These are phyloP conservation scores for Leucophora obtusa DNA, from an alignment of 2,888 invertebrate species.

Conservation along the genomic window DNA sequence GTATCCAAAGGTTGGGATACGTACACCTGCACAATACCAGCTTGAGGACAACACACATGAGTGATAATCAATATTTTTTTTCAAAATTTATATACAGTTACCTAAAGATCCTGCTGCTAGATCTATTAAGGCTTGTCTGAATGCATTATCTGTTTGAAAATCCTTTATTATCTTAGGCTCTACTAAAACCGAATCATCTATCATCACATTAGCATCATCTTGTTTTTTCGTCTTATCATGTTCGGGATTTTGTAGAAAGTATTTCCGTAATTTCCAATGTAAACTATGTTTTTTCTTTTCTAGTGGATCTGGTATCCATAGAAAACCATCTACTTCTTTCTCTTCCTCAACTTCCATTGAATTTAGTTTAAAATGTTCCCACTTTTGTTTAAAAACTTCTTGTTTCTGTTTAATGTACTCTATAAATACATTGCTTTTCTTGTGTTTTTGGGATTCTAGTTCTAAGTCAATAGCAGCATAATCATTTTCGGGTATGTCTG, in stretches of 20 bases:
- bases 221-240: background rate
- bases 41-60: conserved; percentile 82
- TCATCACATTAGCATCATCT: background rate
- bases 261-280: conserved; percentile 17
- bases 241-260: conserved; percentile 23
- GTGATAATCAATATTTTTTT: background rate
- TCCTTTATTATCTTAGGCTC: background rate
- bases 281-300: background rate
- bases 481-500: background rate
- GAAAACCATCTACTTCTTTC: conserved; percentile 28
- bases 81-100: background rate
- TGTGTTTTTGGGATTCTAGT: background rate
- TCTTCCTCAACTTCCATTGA: background rate
- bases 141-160: conserved; percentile 58
- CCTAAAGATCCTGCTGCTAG: conserved; percentile 44
- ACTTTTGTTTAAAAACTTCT: background rate
- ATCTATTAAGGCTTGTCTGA: conserved; percentile 66
- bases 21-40: conserved; percentile 90
- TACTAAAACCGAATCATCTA: background rate
- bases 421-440: conserved; percentile 25
- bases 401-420: background rate
- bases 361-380: background rate
- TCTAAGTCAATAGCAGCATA: background rate
- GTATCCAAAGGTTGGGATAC: conserved; percentile 99
- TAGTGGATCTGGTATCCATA: conserved; percentile 10